Evolutionary conservation across 1,140 invertebrate species (phyloP).

Genomic region (Chrysopa pallens): DNA sequence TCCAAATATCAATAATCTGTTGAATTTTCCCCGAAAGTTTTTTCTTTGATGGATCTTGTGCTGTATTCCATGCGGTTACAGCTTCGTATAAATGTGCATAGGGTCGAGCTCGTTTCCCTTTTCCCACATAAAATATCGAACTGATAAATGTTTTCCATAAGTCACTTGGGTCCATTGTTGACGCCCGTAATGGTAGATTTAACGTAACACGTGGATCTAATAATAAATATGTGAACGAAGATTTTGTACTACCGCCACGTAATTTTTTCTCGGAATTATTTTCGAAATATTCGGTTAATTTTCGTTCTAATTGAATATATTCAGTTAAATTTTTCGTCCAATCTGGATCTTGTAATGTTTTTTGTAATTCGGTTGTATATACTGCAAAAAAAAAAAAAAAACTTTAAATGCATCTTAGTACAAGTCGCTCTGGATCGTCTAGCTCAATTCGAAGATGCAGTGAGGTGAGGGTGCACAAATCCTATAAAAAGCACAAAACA

Average conservation of each 20-base stretch:
- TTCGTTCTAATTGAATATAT: too few species aligned
- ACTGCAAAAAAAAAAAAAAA: too few species aligned
- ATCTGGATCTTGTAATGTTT: too few species aligned
- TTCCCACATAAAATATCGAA: slow-evolving; percentile 60
- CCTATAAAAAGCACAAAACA: too few species aligned
- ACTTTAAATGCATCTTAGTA: too few species aligned
- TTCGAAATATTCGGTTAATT: too few species aligned
- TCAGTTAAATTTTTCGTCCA: too few species aligned
- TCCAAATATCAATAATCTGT: slow-evolving; percentile 78
- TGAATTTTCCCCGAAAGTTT: slow-evolving; percentile 44
- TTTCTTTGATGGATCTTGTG: slow-evolving; percentile 9
- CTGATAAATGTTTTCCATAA: slow-evolving; percentile 48
- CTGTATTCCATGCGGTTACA: slow-evolving; percentile 34
- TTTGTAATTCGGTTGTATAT: too few species aligned
- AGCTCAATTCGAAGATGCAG: too few species aligned
- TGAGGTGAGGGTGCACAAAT: too few species aligned
- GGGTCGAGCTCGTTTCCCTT: slow-evolving; percentile 67
- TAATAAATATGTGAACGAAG: slow-evolving; percentile 79
- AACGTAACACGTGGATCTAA: slow-evolving; percentile 70
- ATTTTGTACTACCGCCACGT: slow-evolving; percentile 65
- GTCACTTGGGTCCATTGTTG: slow-evolving; percentile 26
- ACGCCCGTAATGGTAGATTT: slow-evolving; percentile 44
- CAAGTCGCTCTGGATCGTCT: too few species aligned
- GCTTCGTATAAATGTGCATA: slow-evolving; percentile 85
- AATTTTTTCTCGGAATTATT: slow-evolving; percentile 30